These are phyloP conservation scores for Sthenelais limicola DNA, from an alignment of 2,888 invertebrate genomes.

Conservation along the genomic window DNA sequence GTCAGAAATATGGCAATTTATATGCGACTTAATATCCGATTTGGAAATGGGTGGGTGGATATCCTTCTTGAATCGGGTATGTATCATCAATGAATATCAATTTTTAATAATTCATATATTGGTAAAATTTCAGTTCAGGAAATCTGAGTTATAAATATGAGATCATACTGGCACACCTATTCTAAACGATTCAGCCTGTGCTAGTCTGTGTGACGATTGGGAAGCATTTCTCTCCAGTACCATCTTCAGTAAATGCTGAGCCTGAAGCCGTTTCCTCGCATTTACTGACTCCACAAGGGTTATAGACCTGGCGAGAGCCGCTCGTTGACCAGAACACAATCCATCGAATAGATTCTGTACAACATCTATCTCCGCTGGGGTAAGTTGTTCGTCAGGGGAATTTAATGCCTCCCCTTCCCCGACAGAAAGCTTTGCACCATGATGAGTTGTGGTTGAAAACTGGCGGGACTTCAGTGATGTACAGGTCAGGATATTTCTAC, in stretches of 20 bases:
- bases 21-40: not conserved
- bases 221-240: constrained; percentile 63
- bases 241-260: constrained; percentile 68
- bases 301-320: constrained; percentile 73
- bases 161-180: constrained; percentile 63
- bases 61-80: not conserved
- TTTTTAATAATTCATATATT: no score
- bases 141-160: no score
- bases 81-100: no score
- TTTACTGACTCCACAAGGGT: constrained; percentile 74
- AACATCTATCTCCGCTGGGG: constrained; percentile 47
- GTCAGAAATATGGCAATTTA: not conserved
- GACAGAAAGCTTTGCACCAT: no score
- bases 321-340: constrained; percentile 65
- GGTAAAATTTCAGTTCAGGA: no score
- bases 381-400: no score
- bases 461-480: no score
- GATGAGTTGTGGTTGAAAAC: no score
- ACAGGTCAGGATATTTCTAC: no score
- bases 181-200: constrained; percentile 59
- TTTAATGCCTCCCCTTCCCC: no score
- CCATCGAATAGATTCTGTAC: constrained; percentile 58
- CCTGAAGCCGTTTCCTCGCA: constrained; percentile 71
- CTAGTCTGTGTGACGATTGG: constrained; percentile 48
- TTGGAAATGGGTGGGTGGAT: not conserved